Evolutionary conservation across 2,113 vertebrate genomes (phyloP).

Genomic region (Embiotoca jacksoni): DNA sequence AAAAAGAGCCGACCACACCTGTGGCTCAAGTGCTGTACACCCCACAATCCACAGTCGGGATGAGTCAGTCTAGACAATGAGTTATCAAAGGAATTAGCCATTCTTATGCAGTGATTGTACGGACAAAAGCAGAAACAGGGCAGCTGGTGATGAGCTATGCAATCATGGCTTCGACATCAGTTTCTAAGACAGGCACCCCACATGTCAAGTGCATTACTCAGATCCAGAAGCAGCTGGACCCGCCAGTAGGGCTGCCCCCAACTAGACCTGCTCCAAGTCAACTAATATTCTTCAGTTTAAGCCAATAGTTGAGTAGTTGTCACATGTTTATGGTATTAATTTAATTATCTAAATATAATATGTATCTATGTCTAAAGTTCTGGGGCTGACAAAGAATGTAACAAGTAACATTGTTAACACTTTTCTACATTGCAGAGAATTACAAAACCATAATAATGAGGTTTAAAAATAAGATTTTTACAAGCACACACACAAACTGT

Average conservation of each 20-base stretch:
- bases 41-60: slow-evolving; percentile 6
- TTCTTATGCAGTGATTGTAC: slow-evolving; percentile 4
- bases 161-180: neutral
- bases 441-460: too few species aligned
- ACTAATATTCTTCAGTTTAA: too few species aligned
- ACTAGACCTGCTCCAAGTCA: neutral
- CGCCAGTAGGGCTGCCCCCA: neutral
- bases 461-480: too few species aligned
- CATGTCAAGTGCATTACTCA: neutral
- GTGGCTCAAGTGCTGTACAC: slow-evolving; percentile 22
- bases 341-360: too few species aligned
- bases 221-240: neutral
- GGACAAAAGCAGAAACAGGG: slow-evolving; percentile 27
- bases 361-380: too few species aligned
- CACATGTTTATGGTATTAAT: too few species aligned
- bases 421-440: too few species aligned
- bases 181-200: neutral
- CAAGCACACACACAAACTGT: too few species aligned
- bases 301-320: too few species aligned
- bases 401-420: too few species aligned
- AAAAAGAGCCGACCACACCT: slow-evolving; percentile 35
- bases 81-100: slow-evolving; percentile 37
- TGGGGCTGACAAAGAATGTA: too few species aligned
- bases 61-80: slow-evolving; percentile 55
- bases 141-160: slow-evolving; percentile 48